Base-by-base conservation (phyloP, 2,888 invertebrate genomes). In the Crematogaster levior region DNA sequence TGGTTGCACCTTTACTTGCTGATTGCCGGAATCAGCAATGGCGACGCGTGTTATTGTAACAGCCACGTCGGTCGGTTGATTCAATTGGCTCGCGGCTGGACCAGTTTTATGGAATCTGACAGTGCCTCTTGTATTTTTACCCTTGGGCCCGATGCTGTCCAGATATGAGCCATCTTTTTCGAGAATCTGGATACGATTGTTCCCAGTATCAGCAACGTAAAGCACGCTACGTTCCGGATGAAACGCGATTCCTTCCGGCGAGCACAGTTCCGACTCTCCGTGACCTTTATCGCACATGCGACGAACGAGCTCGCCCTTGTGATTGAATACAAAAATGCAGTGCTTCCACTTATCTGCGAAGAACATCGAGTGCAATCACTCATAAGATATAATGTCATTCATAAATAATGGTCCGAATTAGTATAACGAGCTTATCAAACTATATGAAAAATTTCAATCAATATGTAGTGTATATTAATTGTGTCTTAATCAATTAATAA, bases 201-300 rank as follows among this genome's bases (percentile, higher is more conserved):
- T 97, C 83, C 97, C 97, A 82, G 97, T 97, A 91, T 98, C 97
- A 66, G 97, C 97, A 0, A 97, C 96, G 87, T 97, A 97, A 21
- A 97, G 95, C 77, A 95, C 95, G 82, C 95, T 95, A 48, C 96
- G 96, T 18, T 94, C 91, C 84, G 95, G 95, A 73, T 95, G 95
- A 0, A 95, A 93, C 2, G 97, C 96, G 75, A 97, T 95, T 48
- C 97, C 97, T 95, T 97, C 97, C 0, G 97, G 97, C 37, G 97
- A 96, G 27, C 96, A 95, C 90, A 98, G 95, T 93, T 95, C 95
- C 1, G 96, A 96, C 10, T 95, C 94, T 2, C 95, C 95, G 46
- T 95, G 95, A 30, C 97, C 97, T 91, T 97, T 97, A 82, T 95
- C 95, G 1, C 97, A 96, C 74, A 97, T 95, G 12, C 95, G 95